These are phyloP conservation scores for Philopedon plagiatum DNA, from an alignment of 2,888 invertebrate species.

Conservation along the genomic window DNA sequence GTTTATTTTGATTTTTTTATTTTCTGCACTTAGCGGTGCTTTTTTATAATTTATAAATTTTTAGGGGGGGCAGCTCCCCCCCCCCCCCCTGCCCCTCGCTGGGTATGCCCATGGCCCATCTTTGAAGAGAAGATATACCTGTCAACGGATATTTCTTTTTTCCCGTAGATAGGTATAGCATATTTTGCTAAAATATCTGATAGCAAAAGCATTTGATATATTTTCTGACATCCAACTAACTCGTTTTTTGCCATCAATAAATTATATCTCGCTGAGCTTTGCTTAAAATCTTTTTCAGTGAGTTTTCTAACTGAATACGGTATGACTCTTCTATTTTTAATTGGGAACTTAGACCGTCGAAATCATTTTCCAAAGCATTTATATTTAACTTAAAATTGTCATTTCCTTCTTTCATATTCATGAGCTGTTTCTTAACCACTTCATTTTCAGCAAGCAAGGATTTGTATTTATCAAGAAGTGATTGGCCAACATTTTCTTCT, in stretches of 20 bases:
- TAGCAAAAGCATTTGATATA: slow-evolving; percentile 50
- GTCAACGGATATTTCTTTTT: slow-evolving; percentile 53
- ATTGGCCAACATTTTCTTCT: slow-evolving; percentile 9
- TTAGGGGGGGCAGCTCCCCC: too few relatives aligned
- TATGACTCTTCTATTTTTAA: slow-evolving; percentile 1
- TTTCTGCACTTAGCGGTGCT: too few relatives aligned
- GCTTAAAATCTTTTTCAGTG: neutral
- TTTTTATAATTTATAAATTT: too few relatives aligned
- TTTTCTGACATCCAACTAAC: slow-evolving; percentile 45
- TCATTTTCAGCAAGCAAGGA: slow-evolving; percentile 15
- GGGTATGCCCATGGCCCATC: too few relatives aligned
- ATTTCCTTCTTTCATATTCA: slow-evolving; percentile 11
- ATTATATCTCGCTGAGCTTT: slow-evolving; percentile 26
- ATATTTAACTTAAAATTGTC: slow-evolving; percentile 1
- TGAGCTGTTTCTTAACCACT: slow-evolving; percentile 8
- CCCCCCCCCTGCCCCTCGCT: too few relatives aligned
- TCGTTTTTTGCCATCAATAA: slow-evolving; percentile 30
- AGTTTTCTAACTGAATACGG: neutral
- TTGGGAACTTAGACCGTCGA: neutral
- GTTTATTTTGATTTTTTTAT: too few relatives aligned
- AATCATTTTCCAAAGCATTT: slow-evolving; percentile 9
- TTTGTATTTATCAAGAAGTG: neutral
- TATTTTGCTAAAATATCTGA: slow-evolving; percentile 51
- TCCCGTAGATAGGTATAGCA: slow-evolving; percentile 50
- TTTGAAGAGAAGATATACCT: slow-evolving; percentile 50